Evolutionary conservation across 1,140 invertebrate species (phyloP), one percentile per base, ranked within the genome.

Genomic region (Antheraea pernyi): DNA sequence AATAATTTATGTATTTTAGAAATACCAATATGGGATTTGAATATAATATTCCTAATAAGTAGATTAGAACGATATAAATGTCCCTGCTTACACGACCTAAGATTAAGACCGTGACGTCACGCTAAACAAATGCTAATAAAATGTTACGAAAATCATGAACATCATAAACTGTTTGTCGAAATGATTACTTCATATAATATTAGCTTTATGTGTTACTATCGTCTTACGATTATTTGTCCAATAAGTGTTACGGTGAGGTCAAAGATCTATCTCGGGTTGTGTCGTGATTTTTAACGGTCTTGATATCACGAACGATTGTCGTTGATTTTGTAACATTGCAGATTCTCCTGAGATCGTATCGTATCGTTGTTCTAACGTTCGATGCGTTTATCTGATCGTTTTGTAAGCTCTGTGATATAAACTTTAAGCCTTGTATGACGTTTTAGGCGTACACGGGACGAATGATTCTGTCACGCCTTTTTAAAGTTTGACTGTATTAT

Each of bases 251-350:
- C 46, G 13, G 11, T 0, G 16, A 53, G 46, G 46, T 53, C 46
- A 53, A 53, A 53, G 46, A 53, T 53, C 46, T 53, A 53, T 53
- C 46, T 53, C 46, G 46, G 46, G 46, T 16, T 53, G 46, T 53
- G 46, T 53, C 46, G 46, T 53, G 46, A 53, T 53, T 53, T 53
- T 53, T 53, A 53, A 53, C 46, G 46, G 16, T 53, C 46, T 16
- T 53, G 5, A 10, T 53, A 53, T n/a, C 46, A n/a, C 46, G 46
- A 53, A 53, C 46, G 11, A 53, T 53, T 53, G 46, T 53, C 46
- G 46, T 53, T 13, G 46, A n/a, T 53, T 53, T 53, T 13, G 46
- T 53, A 53, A 53, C 46, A n/a, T 42, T 53, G 16, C 11, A 53
- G 46, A 53, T 53, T 16, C 39, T 3, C 39, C 46, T 53, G 16